Evolutionary conservation across 2,888 invertebrate species (phyloP).

Genomic region (Epirrhoe alternata): DNA sequence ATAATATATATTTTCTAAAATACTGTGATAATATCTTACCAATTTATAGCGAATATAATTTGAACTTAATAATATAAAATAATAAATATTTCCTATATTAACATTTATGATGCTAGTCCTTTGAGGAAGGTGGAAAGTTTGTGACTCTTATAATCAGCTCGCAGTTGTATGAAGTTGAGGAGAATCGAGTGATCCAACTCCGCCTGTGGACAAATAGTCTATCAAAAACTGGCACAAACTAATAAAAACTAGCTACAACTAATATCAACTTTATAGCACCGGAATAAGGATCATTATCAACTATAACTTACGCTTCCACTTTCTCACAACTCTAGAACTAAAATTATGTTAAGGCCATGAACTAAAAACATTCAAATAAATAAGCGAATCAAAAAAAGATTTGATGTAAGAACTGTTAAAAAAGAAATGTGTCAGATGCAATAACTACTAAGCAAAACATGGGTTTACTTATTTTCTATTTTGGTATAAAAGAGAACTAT

Average conservation of each 20-base stretch:
- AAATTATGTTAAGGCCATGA: background rate
- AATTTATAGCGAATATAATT: conserved; percentile 22
- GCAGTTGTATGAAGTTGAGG: conserved; percentile 96
- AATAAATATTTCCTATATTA: conserved; percentile 18
- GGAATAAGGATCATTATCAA: conserved; percentile 4
- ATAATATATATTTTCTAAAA: conserved; percentile 26
- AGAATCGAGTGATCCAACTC: conserved; percentile 95
- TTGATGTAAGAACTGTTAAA: background rate
- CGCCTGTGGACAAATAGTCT: conserved; percentile 87
- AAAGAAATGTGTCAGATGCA: background rate
- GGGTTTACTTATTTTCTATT: too few species aligned
- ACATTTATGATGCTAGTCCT: conserved; percentile 73
- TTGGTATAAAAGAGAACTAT: too few species aligned
- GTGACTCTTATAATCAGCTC: conserved; percentile 96
- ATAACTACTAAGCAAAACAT: too few species aligned
- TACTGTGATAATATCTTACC: conserved; percentile 23
- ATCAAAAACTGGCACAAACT: conserved; percentile 32
- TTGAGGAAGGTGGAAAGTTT: conserved; percentile 89
- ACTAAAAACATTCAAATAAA: background rate
- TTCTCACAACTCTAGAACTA: background rate
- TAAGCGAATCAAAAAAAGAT: background rate
- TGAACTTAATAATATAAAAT: conserved; percentile 31
- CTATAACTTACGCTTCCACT: background rate
- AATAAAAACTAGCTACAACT: conserved; percentile 5
- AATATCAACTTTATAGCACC: conserved; percentile 10